Evolutionary conservation across 2,113 vertebrate species (phyloP).

Genomic region (Acanthochromis polyacanthus): DNA sequence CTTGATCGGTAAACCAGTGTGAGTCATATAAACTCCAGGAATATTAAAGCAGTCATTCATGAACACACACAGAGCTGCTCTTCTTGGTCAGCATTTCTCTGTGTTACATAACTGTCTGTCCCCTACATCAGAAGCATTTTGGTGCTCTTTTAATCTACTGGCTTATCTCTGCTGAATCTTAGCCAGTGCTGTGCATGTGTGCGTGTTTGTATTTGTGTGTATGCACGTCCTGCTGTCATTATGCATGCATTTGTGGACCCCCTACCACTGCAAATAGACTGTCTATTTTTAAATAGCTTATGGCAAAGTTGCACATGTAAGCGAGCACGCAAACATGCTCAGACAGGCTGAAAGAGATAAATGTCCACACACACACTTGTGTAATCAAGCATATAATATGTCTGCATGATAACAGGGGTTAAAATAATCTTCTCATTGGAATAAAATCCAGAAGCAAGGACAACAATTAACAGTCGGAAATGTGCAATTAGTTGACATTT

Average conservation of each 20-base stretch:
- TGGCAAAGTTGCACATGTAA: conserved; percentile 26
- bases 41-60: conserved; percentile 1
- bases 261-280: conserved; percentile 50
- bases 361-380: not conserved
- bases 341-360: not conserved
- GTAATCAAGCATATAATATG: not conserved
- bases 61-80: conserved; percentile 25
- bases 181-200: conserved; percentile 14
- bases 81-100: conserved; percentile 61
- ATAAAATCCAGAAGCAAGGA: no score
- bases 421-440: not conserved
- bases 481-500: no score
- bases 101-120: conserved; percentile 69
- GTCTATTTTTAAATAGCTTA: conserved; percentile 44
- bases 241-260: conserved; percentile 44
- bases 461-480: no score
- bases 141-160: conserved; percentile 63
- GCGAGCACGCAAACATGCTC: conserved; percentile 19
- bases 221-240: conserved; percentile 33
- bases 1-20: not conserved
- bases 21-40: not conserved
- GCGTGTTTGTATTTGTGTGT: conserved; percentile 1
- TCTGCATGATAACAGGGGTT: conserved; percentile 4
- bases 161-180: conserved; percentile 59
- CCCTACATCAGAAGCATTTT: conserved; percentile 55